These are phyloP conservation scores for Manduca sexta DNA, from an alignment of 1,140 invertebrate genomes.

Conservation along the genomic window DNA sequence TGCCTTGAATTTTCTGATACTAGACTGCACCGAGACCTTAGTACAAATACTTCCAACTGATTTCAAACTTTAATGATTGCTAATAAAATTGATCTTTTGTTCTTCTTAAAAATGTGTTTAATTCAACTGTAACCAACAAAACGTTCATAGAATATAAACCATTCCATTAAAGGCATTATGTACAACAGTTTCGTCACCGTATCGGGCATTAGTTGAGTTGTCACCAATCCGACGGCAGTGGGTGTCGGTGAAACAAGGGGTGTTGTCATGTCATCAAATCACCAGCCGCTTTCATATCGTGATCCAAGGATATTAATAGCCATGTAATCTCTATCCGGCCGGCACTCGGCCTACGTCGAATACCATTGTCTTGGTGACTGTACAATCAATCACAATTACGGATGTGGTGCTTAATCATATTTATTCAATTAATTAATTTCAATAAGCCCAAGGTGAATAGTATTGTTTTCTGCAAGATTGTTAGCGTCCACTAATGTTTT, in stretches of 20 bases:
- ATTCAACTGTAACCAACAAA: no score
- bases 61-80: no score
- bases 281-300: conserved; percentile 30
- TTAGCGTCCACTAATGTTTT: not conserved
- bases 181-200: no score
- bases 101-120: no score
- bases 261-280: conserved; percentile 12
- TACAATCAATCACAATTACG: conserved; percentile 52
- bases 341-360: conserved; percentile 16
- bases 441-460: conserved; percentile 39
- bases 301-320: conserved; percentile 31
- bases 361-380: conserved; percentile 27
- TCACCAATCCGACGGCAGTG: not conserved
- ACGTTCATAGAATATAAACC: no score
- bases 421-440: conserved; percentile 53
- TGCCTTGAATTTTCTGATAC: no score
- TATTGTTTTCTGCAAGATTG: conserved; percentile 19
- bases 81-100: no score
- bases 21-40: no score
- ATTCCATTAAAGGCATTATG: no score
- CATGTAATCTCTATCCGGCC: conserved; percentile 25
- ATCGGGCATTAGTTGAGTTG: not conserved
- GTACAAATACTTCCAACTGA: no score
- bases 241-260: not conserved
- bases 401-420: conserved; percentile 47